Evolutionary conservation across 2,113 vertebrate species (phyloP).

Genomic region (Albula goreensis): DNA sequence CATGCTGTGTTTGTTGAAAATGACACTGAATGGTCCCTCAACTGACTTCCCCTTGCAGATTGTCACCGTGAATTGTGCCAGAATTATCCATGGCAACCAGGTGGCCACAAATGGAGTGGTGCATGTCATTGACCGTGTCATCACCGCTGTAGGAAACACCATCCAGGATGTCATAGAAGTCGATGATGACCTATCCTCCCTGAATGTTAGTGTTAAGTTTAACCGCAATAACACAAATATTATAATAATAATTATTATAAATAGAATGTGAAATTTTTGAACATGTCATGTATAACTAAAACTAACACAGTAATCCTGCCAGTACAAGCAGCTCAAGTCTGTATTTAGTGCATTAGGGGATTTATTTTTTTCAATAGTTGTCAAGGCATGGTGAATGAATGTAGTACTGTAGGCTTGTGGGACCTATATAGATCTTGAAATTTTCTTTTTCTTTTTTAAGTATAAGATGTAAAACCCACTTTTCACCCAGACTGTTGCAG

Average conservation of each 20-base stretch:
- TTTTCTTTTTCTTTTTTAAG: too few species aligned
- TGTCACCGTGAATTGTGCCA: constrained; percentile 95
- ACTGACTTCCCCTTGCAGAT: constrained; percentile 68
- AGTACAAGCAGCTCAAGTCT: too few species aligned
- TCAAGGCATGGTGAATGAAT: too few species aligned
- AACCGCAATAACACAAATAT: background rate
- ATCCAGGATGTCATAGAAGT: constrained; percentile 82
- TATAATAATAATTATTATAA: background rate
- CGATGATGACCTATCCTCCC: constrained; percentile 82
- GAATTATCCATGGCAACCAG: constrained; percentile 91
- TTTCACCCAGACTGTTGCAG: constrained; percentile 72
- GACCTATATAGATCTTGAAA: too few species aligned
- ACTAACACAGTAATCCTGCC: background rate
- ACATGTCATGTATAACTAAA: background rate
- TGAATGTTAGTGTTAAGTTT: constrained; percentile 69
- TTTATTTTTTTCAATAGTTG: too few species aligned
- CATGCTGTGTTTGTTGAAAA: background rate
- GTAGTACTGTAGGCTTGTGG: too few species aligned
- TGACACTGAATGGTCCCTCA: background rate
- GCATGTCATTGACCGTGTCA: constrained; percentile 90
- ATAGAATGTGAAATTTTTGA: too few species aligned
- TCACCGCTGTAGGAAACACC: constrained; percentile 80
- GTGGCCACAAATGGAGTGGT: constrained; percentile 96
- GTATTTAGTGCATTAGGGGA: too few species aligned
- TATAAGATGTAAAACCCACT: background rate